Evolutionary conservation across 2,888 invertebrate species (phyloP).

Genomic region (Adineta ricciae): DNA sequence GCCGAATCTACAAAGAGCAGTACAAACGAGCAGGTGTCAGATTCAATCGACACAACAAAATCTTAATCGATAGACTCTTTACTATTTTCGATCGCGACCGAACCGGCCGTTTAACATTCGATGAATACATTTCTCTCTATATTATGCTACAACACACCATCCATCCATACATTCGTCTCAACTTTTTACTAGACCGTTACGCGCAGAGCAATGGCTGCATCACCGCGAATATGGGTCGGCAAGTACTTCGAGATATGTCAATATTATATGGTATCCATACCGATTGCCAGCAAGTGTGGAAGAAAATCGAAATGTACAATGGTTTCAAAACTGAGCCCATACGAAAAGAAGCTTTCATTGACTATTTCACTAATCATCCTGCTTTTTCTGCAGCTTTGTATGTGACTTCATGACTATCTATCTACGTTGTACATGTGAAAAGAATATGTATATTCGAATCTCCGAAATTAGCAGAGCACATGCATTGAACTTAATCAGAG

Average conservation of each 20-base stretch:
- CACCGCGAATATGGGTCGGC: neutral
- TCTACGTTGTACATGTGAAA: too few species aligned
- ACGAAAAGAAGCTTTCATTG: constrained; percentile 56
- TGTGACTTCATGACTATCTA: too few species aligned
- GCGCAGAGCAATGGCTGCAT: neutral
- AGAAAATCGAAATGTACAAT: neutral
- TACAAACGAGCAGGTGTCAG: too few species aligned
- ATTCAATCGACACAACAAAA: too few species aligned
- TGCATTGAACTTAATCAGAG: too few species aligned
- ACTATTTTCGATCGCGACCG: neutral
- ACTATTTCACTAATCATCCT: constrained; percentile 65
- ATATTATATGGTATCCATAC: neutral
- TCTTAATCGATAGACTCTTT: neutral
- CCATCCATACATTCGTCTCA: too few species aligned
- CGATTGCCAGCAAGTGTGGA: neutral
- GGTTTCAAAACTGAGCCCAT: neutral
- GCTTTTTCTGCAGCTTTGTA: neutral
- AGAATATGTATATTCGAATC: too few species aligned
- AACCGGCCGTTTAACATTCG: neutral
- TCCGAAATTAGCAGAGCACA: too few species aligned
- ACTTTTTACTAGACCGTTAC: neutral
- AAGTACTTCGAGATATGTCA: neutral
- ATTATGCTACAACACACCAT: too few species aligned
- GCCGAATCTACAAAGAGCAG: too few species aligned
- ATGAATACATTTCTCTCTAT: neutral